A percentile compares a stretch with the other conserved stretches of the same genome.
These are phyloP conservation scores for Erebia aethiops DNA, from an alignment of 2,888 invertebrate genomes.

Conservation along the genomic window DNA sequence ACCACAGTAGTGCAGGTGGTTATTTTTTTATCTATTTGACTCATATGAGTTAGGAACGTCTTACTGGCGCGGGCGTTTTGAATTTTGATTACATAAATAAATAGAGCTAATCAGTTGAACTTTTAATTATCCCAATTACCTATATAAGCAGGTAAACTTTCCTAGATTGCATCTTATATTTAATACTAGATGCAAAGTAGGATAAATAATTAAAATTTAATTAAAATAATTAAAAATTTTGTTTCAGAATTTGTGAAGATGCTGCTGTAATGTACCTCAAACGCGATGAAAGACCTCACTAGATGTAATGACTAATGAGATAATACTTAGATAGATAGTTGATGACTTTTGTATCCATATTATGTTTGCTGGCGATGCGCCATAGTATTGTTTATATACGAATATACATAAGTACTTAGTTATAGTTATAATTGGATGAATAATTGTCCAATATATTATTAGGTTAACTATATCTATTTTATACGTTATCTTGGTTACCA, in stretches of 20 bases:
- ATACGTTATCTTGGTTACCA: slow-evolving; percentile 26
- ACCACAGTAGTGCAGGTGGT: too few species aligned
- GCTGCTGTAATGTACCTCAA: slow-evolving; percentile 73
- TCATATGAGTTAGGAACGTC: too few species aligned
- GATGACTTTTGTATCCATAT: slow-evolving; percentile 35
- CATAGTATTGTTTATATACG: slow-evolving; percentile 24
- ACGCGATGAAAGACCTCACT: slow-evolving; percentile 63
- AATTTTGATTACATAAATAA: too few species aligned
- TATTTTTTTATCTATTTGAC: too few species aligned
- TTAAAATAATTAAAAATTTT: too few species aligned
- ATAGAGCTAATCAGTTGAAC: too few species aligned
- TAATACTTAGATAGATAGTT: slow-evolving; percentile 35
- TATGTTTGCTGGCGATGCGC: slow-evolving; percentile 25
- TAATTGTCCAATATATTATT: slow-evolving; percentile 32
- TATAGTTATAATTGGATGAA: slow-evolving; percentile 30
- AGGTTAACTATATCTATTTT: slow-evolving; percentile 40
- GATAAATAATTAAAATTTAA: too few species aligned
- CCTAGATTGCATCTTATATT: background rate
- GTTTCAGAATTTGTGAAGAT: slow-evolving; percentile 83
- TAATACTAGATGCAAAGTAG: too few species aligned
- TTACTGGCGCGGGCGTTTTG: too few species aligned
- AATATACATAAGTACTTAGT: slow-evolving; percentile 13
- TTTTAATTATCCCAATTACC: too few species aligned
- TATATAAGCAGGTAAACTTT: too few species aligned
- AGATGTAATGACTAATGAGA: slow-evolving; percentile 51